phyloP scores from a whole-genome alignment of 1,140 invertebrate species.

The Panagrolaimus sp. region DNA sequence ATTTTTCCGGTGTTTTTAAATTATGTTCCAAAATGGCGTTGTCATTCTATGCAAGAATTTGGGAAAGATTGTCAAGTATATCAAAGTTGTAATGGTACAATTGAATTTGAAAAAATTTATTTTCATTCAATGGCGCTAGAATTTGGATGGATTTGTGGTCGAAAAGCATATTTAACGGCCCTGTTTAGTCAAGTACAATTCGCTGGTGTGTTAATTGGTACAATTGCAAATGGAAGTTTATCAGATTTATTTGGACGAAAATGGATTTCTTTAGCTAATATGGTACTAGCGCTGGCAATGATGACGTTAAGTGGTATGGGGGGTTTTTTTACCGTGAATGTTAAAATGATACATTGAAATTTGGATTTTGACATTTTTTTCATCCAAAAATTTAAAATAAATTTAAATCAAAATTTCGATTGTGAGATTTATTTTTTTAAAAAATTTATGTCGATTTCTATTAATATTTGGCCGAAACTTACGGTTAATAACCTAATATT shows the following conservation, averaged over 20 bases:
- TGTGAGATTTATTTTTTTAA: too few species aligned
- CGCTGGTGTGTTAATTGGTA: slow-evolving; percentile 17
- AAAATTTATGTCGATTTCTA: too few species aligned
- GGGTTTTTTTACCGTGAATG: neutral
- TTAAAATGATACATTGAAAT: too few species aligned
- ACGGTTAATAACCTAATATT: too few species aligned
- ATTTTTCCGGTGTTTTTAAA: slow-evolving; percentile 1
- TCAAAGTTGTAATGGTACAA: neutral
- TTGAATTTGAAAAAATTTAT: slow-evolving; percentile 10
- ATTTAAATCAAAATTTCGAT: too few species aligned
- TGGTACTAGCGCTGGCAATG: neutral
- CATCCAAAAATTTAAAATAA: too few species aligned
- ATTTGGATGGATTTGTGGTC: slow-evolving; percentile 10
- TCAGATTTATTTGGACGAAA: slow-evolving; percentile 6
- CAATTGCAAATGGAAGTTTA: slow-evolving; percentile 7
- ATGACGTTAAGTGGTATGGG: neutral
- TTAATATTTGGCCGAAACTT: too few species aligned
- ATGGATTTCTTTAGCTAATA: neutral
- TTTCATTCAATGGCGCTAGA: slow-evolving; percentile 14
- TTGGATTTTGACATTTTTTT: too few species aligned
- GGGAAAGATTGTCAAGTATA: neutral
- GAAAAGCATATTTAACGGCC: neutral
- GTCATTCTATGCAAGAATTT: slow-evolving; percentile 2
- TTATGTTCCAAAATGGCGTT: slow-evolving; percentile 21
- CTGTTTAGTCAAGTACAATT: slow-evolving; percentile 8